Conservation (phyloP, 2,888 invertebrate genomes). For the Drosophila neonasuta region DNA sequence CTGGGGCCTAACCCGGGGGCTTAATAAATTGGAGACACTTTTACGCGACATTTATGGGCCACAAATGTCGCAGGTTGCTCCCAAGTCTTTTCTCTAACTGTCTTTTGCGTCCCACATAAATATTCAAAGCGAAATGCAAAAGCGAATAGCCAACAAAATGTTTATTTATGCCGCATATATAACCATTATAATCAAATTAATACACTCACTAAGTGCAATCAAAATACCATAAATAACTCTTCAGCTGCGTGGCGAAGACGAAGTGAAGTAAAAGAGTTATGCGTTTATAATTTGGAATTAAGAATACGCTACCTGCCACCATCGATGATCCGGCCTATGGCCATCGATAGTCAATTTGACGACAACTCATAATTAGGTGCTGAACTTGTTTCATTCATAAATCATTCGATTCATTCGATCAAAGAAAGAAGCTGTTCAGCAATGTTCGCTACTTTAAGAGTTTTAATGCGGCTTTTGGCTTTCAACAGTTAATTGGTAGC, state of each 20-base stretch:
- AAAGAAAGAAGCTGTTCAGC: slow-evolving; percentile 1
- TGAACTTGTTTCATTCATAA: not conserved
- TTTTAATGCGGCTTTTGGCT: not conserved
- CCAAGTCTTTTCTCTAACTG: slow-evolving; percentile 6
- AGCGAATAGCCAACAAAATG: slow-evolving; percentile 27
- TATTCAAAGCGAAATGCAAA: slow-evolving; percentile 39
- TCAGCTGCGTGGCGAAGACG: slow-evolving; percentile 10
- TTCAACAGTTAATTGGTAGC: not conserved
- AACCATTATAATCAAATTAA: slow-evolving; percentile 76
- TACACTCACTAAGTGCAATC: slow-evolving; percentile 75
- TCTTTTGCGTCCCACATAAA: slow-evolving; percentile 1
- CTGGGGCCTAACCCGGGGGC: slow-evolving; percentile 3
- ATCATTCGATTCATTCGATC: not conserved
- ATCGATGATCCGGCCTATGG: slow-evolving; percentile 1
- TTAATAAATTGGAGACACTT: slow-evolving; percentile 62
- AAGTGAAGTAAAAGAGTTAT: slow-evolving; percentile 51
- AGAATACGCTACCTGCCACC: slow-evolving; percentile 41
- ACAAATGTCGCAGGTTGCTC: slow-evolving; percentile 38
- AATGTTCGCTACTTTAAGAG: not conserved
- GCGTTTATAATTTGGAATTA: slow-evolving; percentile 58
- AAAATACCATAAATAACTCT: slow-evolving; percentile 70
- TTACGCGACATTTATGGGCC: slow-evolving; percentile 59
- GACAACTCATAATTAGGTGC: not conserved
- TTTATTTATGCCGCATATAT: slow-evolving; percentile 71
- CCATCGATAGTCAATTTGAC: slow-evolving; percentile 4